A percentile compares a stretch with the other conserved stretches of the same genome.
phyloP scores from a whole-genome alignment of 2,113 vertebrate genomes.

The Nyctibius bracteatus region DNA sequence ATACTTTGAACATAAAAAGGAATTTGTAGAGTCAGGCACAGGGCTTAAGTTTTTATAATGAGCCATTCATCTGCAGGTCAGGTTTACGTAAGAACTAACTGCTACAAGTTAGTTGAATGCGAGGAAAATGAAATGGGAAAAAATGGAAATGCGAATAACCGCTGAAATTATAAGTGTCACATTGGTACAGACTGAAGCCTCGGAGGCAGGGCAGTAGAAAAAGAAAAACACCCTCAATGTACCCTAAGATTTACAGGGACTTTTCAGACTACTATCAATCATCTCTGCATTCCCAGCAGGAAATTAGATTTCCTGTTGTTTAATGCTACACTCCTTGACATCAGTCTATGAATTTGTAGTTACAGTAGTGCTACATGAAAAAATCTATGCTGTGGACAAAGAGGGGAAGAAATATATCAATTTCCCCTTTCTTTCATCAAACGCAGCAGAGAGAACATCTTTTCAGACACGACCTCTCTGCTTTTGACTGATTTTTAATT shows the following conservation, averaged over 20 bases:
- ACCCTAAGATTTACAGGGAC: not conserved
- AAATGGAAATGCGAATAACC: not conserved
- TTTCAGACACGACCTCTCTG: not conserved
- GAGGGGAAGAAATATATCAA: not conserved
- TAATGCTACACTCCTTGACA: not conserved
- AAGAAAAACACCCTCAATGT: not conserved
- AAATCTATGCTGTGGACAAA: not conserved
- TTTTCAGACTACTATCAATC: constrained; percentile 3
- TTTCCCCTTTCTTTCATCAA: not conserved
- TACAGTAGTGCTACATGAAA: not conserved
- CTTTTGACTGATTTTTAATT: not conserved
- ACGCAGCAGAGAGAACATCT: not conserved
- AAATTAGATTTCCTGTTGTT: constrained; percentile 23
- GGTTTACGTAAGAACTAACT: constrained; percentile 6
- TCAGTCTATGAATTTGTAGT: not conserved
- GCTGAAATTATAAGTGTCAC: not conserved
- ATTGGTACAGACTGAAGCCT: not conserved
- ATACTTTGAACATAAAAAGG: not conserved
- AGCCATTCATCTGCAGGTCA: constrained; percentile 30
- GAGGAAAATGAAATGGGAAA: constrained; percentile 38
- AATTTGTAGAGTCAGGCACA: not conserved
- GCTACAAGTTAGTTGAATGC: not conserved
- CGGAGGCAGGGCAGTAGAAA: not conserved
- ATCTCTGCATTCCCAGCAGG: not conserved
- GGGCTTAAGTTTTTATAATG: not conserved